phyloP scores from a whole-genome alignment of 2,113 vertebrate genomes.

The Paramisgurnus dabryanus region DNA sequence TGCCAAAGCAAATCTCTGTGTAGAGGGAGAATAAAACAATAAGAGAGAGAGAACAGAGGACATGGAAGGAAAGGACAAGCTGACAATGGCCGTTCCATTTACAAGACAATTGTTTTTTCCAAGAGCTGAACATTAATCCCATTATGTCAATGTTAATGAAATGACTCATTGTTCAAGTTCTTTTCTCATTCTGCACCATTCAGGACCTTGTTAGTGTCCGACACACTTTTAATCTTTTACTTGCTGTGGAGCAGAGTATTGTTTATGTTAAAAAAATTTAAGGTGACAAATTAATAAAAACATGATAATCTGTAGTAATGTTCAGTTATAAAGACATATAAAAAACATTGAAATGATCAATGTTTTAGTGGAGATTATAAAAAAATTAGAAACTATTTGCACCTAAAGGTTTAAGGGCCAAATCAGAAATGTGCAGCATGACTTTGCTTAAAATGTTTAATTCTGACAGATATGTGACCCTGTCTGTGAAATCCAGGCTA shows the following conservation, averaged over 20 bases:
- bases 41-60: not conserved
- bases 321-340: not conserved
- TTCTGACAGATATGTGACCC: no score
- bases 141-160: constrained; percentile 40
- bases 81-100: constrained; percentile 5
- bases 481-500: no score
- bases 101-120: not conserved
- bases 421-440: no score
- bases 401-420: no score
- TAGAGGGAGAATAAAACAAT: constrained; percentile 12
- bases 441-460: no score
- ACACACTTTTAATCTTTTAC: not conserved
- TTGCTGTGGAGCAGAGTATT: not conserved
- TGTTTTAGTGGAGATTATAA: no score
- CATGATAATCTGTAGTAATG: not conserved
- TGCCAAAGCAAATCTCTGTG: constrained; percentile 4
- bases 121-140: constrained; percentile 35
- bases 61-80: not conserved
- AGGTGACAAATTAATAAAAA: not conserved
- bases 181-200: not conserved
- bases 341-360: not conserved
- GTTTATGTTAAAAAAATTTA: not conserved
- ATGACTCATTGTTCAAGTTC: constrained; percentile 6
- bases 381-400: no score
- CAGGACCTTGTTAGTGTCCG: not conserved